A percentile compares a stretch with the other conserved stretches of the same genome.
phyloP scores from a whole-genome alignment of 2,113 vertebrate species.

The Hydropotes inermis region DNA sequence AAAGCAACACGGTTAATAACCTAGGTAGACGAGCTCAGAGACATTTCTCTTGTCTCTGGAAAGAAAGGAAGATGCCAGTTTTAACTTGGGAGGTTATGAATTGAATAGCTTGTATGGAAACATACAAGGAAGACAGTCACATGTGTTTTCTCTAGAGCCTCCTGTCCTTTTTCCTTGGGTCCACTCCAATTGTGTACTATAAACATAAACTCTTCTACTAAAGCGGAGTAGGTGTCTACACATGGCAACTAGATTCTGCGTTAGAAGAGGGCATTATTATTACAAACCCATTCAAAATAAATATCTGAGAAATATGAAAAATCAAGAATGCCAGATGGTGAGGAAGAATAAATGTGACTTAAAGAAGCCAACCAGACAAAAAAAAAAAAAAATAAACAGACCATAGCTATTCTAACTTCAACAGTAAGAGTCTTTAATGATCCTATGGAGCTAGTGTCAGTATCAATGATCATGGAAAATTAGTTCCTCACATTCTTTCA shows the following conservation, averaged over 20 bases:
- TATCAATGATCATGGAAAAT: conserved; percentile 8
- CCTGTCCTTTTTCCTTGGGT: not conserved
- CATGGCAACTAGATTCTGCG: not conserved
- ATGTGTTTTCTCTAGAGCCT: not conserved
- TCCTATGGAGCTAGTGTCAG: not conserved
- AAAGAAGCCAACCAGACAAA: conserved; percentile 16
- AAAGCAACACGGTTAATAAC: not conserved
- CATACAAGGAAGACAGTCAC: not conserved
- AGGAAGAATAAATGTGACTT: not conserved
- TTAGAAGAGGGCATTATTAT: not conserved
- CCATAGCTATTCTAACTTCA: conserved; percentile 15
- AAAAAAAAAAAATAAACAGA: no score
- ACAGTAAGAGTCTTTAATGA: not conserved
- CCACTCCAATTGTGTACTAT: not conserved
- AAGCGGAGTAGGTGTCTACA: not conserved
- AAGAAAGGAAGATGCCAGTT: not conserved
- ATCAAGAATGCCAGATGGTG: not conserved
- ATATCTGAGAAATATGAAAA: not conserved
- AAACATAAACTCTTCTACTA: not conserved
- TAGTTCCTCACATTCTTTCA: conserved; percentile 51
- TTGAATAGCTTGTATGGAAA: not conserved
- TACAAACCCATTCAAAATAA: not conserved
- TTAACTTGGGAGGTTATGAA: not conserved
- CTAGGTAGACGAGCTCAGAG: not conserved
- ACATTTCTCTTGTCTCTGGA: not conserved